Conservation (phyloP, 2,888 invertebrate species). For the Spodoptera exigua region DNA sequence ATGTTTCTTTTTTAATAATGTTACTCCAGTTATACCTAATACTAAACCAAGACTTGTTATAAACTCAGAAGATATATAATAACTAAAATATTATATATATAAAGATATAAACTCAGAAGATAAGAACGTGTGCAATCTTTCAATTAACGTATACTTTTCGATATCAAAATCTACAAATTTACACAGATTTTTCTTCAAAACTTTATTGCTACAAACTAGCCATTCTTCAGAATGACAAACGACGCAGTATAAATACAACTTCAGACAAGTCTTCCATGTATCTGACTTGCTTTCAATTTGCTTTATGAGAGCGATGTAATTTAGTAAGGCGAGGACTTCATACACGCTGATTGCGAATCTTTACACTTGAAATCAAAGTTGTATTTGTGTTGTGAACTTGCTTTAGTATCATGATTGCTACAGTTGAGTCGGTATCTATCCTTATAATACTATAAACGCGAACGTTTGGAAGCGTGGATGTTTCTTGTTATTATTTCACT, state of each 20-base stretch:
- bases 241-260: slow-evolving; percentile 2
- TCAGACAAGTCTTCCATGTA: slow-evolving; percentile 21
- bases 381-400: slow-evolving; percentile 22
- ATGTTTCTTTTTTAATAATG: too few relatives aligned
- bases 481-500: too few relatives aligned
- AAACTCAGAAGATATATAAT: too few relatives aligned
- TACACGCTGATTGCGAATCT: slow-evolving; percentile 24
- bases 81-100: too few relatives aligned
- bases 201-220: slow-evolving; percentile 20
- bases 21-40: too few relatives aligned
- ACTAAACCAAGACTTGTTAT: too few relatives aligned
- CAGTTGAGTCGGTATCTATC: slow-evolving; percentile 2
- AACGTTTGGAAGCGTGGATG: too few relatives aligned
- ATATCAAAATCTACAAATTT: slow-evolving; percentile 10
- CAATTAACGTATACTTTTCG: neutral
- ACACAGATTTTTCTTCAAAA: slow-evolving; percentile 8
- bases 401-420: neutral
- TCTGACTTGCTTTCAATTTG: slow-evolving; percentile 40
- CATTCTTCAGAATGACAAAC: slow-evolving; percentile 6
- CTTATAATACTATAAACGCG: too few relatives aligned
- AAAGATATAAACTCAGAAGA: too few relatives aligned
- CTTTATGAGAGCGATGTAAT: slow-evolving; percentile 38
- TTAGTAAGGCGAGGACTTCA: slow-evolving; percentile 21
- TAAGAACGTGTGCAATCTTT: too few relatives aligned
- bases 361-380: slow-evolving; percentile 18